phyloP scores from a whole-genome alignment of 2,113 vertebrate species.

The Silurus glanis region DNA sequence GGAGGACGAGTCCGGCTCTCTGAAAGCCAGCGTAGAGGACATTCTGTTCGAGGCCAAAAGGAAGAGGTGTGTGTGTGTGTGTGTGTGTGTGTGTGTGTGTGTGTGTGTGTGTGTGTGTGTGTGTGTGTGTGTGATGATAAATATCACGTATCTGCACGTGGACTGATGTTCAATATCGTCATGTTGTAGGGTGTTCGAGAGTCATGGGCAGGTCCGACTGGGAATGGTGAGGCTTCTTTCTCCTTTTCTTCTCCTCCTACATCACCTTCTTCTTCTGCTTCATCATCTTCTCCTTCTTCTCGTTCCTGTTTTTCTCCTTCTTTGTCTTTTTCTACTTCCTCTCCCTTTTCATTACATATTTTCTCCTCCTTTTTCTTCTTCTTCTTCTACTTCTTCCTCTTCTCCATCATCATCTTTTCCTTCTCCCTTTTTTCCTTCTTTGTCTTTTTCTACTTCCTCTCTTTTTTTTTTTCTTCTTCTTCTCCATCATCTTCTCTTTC shows the following conservation, averaged over 20 bases:
- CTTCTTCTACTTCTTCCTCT: too few species aligned
- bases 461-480: too few species aligned
- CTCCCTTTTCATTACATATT: too few species aligned
- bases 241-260: too few species aligned
- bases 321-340: too few species aligned
- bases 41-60: conserved; percentile 94
- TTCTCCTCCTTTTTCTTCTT: too few species aligned
- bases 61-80: conserved; percentile 75
- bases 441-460: too few species aligned
- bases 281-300: rapidly evolving
- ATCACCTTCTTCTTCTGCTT: too few species aligned
- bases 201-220: conserved; percentile 91
- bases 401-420: too few species aligned
- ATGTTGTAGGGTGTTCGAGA: conserved; percentile 77
- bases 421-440: too few species aligned
- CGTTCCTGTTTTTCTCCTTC: too few species aligned
- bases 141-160: neutral
- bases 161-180: neutral
- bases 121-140: neutral
- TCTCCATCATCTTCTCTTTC: neutral
- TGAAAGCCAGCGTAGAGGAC: conserved; percentile 93
- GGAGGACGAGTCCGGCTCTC: conserved; percentile 94
- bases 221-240: conserved; percentile 88
- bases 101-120: neutral
- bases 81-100: neutral